phyloP scores from a whole-genome alignment of 2,113 vertebrate species.

The Hymenochirus boettgeri region DNA sequence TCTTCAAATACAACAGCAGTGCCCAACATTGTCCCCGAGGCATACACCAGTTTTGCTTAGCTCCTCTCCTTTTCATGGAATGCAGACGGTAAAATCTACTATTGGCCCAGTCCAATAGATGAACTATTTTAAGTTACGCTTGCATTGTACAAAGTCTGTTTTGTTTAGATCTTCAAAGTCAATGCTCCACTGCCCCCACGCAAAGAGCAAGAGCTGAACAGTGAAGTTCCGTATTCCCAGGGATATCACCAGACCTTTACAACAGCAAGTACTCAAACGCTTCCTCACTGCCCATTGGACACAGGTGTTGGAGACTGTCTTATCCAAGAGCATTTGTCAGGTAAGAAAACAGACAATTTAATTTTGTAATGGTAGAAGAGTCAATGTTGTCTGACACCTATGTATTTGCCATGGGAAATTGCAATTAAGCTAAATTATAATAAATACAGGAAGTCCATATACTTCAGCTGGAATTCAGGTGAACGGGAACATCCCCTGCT shows the following conservation, averaged over 20 bases:
- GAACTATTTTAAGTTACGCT: no score
- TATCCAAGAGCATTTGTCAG: slow-evolving; percentile 62
- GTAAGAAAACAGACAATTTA: slow-evolving; percentile 49
- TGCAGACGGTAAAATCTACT: slow-evolving; percentile 69
- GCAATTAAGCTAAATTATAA: no score
- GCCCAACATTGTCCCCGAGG: slow-evolving; percentile 69
- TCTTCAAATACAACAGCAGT: slow-evolving; percentile 52
- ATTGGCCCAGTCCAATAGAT: no score
- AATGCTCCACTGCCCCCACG: slow-evolving; percentile 69
- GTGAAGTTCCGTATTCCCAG: slow-evolving; percentile 59
- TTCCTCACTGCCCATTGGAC: slow-evolving; percentile 73
- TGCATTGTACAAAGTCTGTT: no score
- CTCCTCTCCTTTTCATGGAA: slow-evolving; percentile 71
- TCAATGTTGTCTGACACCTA: no score
- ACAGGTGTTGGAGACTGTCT: slow-evolving; percentile 56
- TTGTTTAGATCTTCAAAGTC: slow-evolving; percentile 78
- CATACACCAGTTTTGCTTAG: slow-evolving; percentile 58
- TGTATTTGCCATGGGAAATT: no score
- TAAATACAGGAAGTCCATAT: slow-evolving; percentile 56
- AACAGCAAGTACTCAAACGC: slow-evolving; percentile 86
- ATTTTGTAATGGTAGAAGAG: no score
- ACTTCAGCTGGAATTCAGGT: slow-evolving; percentile 67
- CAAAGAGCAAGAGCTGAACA: slow-evolving; percentile 70
- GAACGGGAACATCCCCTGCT: slow-evolving; percentile 68
- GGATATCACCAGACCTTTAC: slow-evolving; percentile 68